phyloP scores from a whole-genome alignment of 2,113 vertebrate genomes.

The Vicugna pacos region DNA sequence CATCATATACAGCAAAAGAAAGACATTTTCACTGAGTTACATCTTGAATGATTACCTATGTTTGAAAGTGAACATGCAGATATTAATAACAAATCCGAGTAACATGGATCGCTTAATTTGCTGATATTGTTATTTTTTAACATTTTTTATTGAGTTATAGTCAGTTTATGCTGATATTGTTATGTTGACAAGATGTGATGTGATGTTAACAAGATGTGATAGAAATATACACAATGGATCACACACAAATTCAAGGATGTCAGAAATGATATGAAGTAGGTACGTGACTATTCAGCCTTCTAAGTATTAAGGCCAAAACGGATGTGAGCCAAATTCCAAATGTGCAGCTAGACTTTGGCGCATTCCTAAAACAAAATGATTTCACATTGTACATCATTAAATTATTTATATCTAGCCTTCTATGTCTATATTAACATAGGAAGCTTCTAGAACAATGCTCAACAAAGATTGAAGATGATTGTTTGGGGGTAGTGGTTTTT shows the following conservation, averaged over 20 bases:
- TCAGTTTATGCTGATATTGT: neutral
- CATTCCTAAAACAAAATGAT: neutral
- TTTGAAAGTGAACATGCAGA: neutral
- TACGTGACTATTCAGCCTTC: neutral
- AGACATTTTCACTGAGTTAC: neutral
- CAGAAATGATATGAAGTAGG: neutral
- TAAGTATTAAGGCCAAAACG: neutral
- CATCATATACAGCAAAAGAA: neutral
- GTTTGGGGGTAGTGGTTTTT: neutral
- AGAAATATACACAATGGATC: neutral
- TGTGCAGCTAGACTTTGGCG: neutral
- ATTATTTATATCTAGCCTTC: neutral
- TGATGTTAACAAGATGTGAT: neutral
- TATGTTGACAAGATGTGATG: neutral
- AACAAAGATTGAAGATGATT: neutral
- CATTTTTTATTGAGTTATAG: no score
- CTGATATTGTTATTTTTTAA: neutral
- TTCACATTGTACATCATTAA: neutral
- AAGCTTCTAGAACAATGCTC: neutral
- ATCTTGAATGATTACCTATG: neutral
- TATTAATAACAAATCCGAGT: neutral
- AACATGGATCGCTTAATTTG: neutral
- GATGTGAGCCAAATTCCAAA: neutral
- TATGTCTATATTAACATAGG: neutral
- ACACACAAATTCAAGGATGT: neutral